Evolutionary conservation across 1,140 invertebrate species (phyloP).

Genomic region (Bradynema listronoti): DNA sequence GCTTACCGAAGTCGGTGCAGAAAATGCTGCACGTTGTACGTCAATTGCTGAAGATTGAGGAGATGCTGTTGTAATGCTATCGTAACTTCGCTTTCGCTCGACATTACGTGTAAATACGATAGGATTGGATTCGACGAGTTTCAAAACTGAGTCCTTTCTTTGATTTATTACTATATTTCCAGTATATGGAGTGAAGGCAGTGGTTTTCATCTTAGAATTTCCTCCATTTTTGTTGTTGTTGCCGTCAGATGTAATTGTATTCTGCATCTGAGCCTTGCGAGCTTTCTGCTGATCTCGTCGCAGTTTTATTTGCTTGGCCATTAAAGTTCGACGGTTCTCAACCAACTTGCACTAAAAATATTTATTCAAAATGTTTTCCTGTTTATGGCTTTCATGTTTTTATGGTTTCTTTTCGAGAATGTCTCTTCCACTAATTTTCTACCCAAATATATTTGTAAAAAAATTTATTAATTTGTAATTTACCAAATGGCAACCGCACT

Average conservation of each 20-base stretch:
- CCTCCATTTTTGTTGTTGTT: conserved; percentile 7
- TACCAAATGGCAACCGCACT: conserved; percentile 33
- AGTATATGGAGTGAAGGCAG: too few species aligned
- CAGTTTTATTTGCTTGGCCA: conserved; percentile 45
- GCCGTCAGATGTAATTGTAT: too few species aligned
- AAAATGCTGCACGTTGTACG: too few species aligned
- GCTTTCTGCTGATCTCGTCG: conserved; percentile 44
- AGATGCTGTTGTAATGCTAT: too few species aligned
- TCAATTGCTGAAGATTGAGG: too few species aligned
- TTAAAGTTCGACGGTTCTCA: conserved; percentile 36
- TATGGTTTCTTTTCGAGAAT: neutral
- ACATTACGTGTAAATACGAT: too few species aligned
- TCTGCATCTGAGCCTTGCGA: conserved; percentile 17
- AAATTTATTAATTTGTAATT: conserved; percentile 8
- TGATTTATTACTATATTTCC: too few species aligned
- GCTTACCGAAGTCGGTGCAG: too few species aligned
- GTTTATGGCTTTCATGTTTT: neutral
- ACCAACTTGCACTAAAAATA: conserved; percentile 38
- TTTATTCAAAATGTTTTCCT: conserved; percentile 1
- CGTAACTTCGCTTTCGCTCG: too few species aligned
- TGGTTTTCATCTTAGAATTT: conserved; percentile 6
- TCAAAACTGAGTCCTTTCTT: too few species aligned
- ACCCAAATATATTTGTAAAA: neutral
- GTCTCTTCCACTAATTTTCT: neutral
- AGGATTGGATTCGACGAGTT: too few species aligned